A percentile compares a stretch with the other conserved stretches of the same genome.
Conservation (phyloP, 1,140 invertebrate genomes). For the Atta texana region DNA sequence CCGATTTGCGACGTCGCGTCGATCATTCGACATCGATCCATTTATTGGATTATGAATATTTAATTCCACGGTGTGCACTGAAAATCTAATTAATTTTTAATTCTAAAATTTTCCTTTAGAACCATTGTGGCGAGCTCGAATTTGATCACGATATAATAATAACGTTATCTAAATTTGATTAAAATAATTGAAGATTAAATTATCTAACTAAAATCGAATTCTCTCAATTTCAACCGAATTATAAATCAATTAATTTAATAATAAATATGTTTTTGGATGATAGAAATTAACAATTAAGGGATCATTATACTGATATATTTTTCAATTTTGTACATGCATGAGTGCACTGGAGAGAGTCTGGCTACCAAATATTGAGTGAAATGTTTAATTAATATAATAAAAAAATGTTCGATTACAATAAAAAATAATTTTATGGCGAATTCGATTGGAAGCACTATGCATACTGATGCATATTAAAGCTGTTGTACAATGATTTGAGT, state of each 20-base stretch:
- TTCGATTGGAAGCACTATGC: too few species aligned
- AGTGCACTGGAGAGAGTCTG: too few species aligned
- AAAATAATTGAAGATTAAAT: conserved; percentile 24
- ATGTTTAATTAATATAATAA: too few species aligned
- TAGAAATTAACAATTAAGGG: neutral
- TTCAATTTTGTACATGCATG: neutral
- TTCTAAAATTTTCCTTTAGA: neutral
- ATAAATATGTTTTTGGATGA: too few species aligned
- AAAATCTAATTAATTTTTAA: conserved; percentile 38
- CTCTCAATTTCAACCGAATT: neutral
- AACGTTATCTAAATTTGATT: conserved; percentile 29
- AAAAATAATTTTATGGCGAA: too few species aligned
- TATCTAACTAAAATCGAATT: conserved; percentile 2
- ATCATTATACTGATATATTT: neutral
- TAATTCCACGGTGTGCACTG: neutral
- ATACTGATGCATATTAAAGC: too few species aligned
- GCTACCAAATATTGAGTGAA: too few species aligned
- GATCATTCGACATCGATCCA: neutral
- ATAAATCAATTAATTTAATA: neutral
- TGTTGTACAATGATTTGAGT: too few species aligned
- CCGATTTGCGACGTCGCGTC: neutral
- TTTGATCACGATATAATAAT: conserved; percentile 6
- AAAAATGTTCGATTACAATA: too few species aligned
- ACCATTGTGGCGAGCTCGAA: neutral
- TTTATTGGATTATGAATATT: conserved; percentile 27